A percentile compares a stretch with the other conserved stretches of the same genome.
Evolutionary conservation across 2,113 vertebrate species (phyloP).

Genomic region (Neoarius graeffei): DNA sequence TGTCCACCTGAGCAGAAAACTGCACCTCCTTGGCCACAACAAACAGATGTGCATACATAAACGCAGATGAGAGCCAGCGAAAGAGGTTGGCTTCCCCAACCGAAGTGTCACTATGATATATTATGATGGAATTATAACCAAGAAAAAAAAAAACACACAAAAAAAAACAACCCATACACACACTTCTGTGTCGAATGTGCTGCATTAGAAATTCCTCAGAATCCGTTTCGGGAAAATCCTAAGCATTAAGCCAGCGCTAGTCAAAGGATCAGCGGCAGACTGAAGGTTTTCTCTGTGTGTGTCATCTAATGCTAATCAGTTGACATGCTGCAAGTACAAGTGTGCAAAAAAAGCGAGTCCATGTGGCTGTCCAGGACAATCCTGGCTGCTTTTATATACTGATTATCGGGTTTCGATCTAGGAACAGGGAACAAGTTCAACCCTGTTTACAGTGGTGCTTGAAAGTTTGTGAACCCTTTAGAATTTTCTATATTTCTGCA

Average conservation of each 20-base stretch:
- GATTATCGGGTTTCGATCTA: not conserved
- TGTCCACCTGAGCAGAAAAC: slow-evolving; percentile 35
- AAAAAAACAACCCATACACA: not conserved
- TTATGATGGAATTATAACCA: slow-evolving; percentile 19
- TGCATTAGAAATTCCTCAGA: not conserved
- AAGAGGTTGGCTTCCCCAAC: not conserved
- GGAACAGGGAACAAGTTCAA: not conserved
- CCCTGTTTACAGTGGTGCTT: no score
- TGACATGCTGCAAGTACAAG: not conserved
- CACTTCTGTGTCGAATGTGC: not conserved
- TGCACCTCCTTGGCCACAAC: not conserved
- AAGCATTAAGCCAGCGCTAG: not conserved
- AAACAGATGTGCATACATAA: slow-evolving; percentile 38
- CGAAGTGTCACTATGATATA: slow-evolving; percentile 33
- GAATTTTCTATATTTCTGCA: no score
- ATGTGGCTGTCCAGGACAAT: not conserved
- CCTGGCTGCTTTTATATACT: not conserved
- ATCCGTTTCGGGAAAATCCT: slow-evolving; percentile 3
- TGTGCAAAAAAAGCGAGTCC: not conserved
- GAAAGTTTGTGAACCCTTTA: no score
- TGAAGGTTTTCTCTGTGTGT: not conserved
- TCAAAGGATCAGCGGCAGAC: not conserved
- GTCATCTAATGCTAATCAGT: not conserved
- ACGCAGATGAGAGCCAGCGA: not conserved
- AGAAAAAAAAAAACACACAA: not conserved